Evolutionary conservation across 30 jellyfish, hydroid and myxozoan species (phyloP).

Genomic region (Turritopsis rubra): DNA sequence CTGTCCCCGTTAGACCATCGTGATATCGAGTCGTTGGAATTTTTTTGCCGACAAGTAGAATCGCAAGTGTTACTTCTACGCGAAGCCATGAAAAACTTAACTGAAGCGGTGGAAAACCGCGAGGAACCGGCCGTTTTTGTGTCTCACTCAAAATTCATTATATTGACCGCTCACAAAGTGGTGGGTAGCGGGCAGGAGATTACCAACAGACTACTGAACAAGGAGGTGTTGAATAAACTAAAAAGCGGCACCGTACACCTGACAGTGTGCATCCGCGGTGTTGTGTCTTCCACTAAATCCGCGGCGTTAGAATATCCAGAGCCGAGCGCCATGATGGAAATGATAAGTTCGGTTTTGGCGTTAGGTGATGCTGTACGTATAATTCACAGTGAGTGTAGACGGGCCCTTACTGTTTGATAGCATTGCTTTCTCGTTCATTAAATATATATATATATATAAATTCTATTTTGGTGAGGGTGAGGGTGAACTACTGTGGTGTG

Average conservation of each 20-base stretch:
- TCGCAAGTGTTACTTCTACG: slow-evolving; percentile 86
- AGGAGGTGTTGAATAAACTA: slow-evolving; percentile 33
- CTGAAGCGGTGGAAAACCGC: slow-evolving; percentile 90
- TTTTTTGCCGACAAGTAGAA: slow-evolving; percentile 91
- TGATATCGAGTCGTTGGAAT: slow-evolving; percentile 76
- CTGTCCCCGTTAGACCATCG: slow-evolving; percentile 84
- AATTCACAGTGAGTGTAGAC: slow-evolving; percentile 76
- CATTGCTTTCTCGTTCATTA: too few species aligned
- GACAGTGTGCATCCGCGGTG: slow-evolving; percentile 96
- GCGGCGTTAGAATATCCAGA: slow-evolving; percentile 94
- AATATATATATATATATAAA: too few species aligned
- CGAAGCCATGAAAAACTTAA: slow-evolving; percentile 76
- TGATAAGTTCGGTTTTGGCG: slow-evolving; percentile 84
- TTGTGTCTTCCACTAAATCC: slow-evolving; percentile 89
- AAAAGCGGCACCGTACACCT: slow-evolving; percentile 62
- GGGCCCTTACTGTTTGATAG: slow-evolving; percentile 53
- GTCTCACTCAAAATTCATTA: slow-evolving; percentile 87
- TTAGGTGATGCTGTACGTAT: slow-evolving; percentile 94
- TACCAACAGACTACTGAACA: slow-evolving; percentile 44
- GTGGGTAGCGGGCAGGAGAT: slow-evolving; percentile 94
- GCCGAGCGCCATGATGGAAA: slow-evolving; percentile 74
- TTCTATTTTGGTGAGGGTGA: not conserved
- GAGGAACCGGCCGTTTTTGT: slow-evolving; percentile 86
- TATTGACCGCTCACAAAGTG: slow-evolving; percentile 94
- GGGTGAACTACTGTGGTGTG: not conserved